phyloP scores from a whole-genome alignment of 2,797 vertebrate genomes.

The Semotilus atromaculatus region DNA sequence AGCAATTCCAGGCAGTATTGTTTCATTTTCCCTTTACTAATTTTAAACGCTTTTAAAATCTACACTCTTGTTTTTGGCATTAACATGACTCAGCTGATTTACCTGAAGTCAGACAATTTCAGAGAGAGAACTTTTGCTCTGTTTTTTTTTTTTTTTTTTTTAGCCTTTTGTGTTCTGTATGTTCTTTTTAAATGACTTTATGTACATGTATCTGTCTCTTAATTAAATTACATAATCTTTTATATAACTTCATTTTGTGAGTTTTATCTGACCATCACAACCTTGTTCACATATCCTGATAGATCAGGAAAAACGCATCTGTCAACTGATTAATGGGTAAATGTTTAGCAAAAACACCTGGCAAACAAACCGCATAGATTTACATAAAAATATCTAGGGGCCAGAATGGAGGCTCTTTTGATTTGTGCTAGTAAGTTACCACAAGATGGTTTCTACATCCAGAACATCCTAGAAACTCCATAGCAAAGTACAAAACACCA shows the following conservation, averaged over 20 bases:
- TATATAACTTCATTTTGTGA: not conserved
- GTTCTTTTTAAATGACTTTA: not conserved
- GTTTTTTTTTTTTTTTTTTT: not conserved
- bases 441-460: not conserved
- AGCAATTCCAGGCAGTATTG: not conserved
- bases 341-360: not conserved
- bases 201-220: conserved; percentile 8
- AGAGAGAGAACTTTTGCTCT: not conserved
- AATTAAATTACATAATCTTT: conserved; percentile 1
- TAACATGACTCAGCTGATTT: not conserved
- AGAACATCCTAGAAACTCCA: not conserved
- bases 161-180: not conserved
- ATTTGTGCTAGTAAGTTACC: not conserved
- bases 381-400: not conserved
- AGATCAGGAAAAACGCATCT: not conserved
- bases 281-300: not conserved
- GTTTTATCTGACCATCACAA: not conserved
- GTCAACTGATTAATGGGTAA: not conserved
- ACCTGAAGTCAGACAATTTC: not conserved
- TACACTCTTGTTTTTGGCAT: not conserved
- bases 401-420: not conserved
- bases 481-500: not conserved
- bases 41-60: not conserved
- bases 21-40: not conserved
- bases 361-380: not conserved